Percentiles rank a stretch among this genome's conserved stretches.
phyloP scores from a whole-genome alignment of 2,888 invertebrate species.

The Philonicus albiceps region DNA sequence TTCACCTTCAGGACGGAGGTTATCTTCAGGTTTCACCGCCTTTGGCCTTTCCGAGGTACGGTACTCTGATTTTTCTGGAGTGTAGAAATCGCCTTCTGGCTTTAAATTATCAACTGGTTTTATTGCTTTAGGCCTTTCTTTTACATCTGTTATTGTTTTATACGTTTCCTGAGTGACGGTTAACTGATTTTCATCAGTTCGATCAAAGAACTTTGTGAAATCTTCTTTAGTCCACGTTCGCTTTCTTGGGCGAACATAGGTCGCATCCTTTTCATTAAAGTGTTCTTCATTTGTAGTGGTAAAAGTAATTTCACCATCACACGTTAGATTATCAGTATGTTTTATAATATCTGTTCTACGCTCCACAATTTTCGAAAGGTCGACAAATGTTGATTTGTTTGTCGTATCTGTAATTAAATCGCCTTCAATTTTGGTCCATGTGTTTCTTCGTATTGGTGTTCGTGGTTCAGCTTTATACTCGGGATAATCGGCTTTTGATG shows the following conservation, averaged over 20 bases:
- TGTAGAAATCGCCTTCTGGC: constrained; percentile 67
- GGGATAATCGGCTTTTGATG: constrained; percentile 74
- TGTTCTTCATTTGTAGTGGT: constrained; percentile 72
- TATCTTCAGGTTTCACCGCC: constrained; percentile 64
- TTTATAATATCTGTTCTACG: constrained; percentile 68
- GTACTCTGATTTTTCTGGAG: constrained; percentile 56
- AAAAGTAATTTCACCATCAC: constrained; percentile 74
- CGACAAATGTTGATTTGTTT: constrained; percentile 71
- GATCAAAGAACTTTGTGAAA: constrained; percentile 71
- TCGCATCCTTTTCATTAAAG: constrained; percentile 68
- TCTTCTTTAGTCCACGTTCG: constrained; percentile 79
- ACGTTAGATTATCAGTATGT: constrained; percentile 72
- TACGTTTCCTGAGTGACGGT: constrained; percentile 70
- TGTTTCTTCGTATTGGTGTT: constrained; percentile 74
- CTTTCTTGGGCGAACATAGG: constrained; percentile 67
- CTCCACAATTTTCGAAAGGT: constrained; percentile 68
- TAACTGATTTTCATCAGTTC: constrained; percentile 64
- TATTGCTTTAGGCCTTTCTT: constrained; percentile 60
- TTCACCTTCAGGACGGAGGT: constrained; percentile 69
- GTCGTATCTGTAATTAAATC: constrained; percentile 77
- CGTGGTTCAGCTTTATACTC: constrained; percentile 72
- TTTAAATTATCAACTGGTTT: constrained; percentile 65
- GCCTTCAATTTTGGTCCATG: constrained; percentile 80
- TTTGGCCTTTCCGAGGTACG: constrained; percentile 56
- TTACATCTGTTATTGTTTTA: constrained; percentile 56